Base-by-base conservation (phyloP, 2,113 vertebrate species). In the Tiliqua scincoides region DNA sequence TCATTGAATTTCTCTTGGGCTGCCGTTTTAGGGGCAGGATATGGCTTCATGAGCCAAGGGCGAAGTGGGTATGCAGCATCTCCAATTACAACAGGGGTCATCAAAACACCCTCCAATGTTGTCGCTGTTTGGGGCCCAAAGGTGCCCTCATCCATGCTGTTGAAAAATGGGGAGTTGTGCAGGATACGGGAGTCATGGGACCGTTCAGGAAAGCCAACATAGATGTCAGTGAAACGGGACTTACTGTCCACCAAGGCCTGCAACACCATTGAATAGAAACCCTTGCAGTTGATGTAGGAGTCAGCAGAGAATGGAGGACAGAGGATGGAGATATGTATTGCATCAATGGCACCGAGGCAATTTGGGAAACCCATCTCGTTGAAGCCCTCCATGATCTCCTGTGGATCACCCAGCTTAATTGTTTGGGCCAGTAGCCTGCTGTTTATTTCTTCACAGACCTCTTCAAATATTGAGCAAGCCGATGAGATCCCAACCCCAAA, bases 281-380 rank as follows among this genome's bases (percentile, higher is more conserved):
- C 85, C 62, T 86, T 86, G n/a, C 85, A 86, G 35, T 86, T 86
- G 35, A 86, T 86, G 43, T 86, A 86, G 70, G 85, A 86, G 18
- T 86, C 85, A 3, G 85, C 85, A 74, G 85, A 86, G 43, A 86
- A 86, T 1, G 85, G 85, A 0, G 85, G 85, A 3, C 85, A 86
- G 9, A 86, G 70, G 20, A 86, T 86, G 23, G 85, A 86, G 25
- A 86, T 86, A 23, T 86, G 85, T 27, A 86, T 74, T 2, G 85
- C 85, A 57, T 86, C 85, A 27, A 86, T 65, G 21, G 85, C 85
- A 6, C 85, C 85, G 7, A 86, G 68, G 61, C 85, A 86, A 10
- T 86, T 86, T 59, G 85, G 85, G 71, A 86, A 86, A 40, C 85
- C 85, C 78, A 86, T 81, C 17, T 81, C 78, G 23, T 86, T 65